Base-by-base conservation (phyloP, 2,888 invertebrate species). In the Hedychridium roseum region DNA sequence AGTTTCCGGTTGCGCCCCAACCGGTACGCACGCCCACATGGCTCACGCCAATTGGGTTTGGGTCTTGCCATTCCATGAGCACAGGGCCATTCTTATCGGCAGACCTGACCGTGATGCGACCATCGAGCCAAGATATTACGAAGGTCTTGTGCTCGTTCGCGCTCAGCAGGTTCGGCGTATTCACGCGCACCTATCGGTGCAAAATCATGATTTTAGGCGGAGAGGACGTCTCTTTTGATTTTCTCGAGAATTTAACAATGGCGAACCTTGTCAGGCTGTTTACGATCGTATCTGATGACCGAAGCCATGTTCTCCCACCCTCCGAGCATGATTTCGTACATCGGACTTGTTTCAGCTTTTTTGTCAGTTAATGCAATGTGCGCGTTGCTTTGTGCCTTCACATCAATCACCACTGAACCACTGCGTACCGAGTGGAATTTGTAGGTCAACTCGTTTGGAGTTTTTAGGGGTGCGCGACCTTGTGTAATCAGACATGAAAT, bases 281-380 rank as follows among this genome's bases (percentile, higher is more conserved):
- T 82, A 61, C 83, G 82, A 80, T 84, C 83, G 74, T 84, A 80
- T 73, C 87, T 84, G 74, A 87, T 86, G 56, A 84, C 86, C 27
- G 87, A 87, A 60, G 85, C 83, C 35, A 81, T 82, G 74, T 87
- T 87, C 52, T 85, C 84, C 88, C 88, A 88, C 50, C 88, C 87
- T 40, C 88, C 88, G 60, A 88, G 82, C 64, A 88, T 82, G 57
- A 88, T 80, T 80, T 88, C 87, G 71, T 86, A 86, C 81, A 87
- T 85, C 17, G 85, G 85, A 60, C 83, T 83, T 46, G 84, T 80
- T 69, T 85, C 85, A 28, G 76, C 80, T 37, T 84, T 82, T 12
- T 79, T 82, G 57, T 76, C 70, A 30, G 85, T 82, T 55, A 88
- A 80, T 54, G 85, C 84, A 53, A 88, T 71, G 76, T 88, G 87